These are phyloP conservation scores for Pristionchus entomophagus DNA, from an alignment of 2,888 invertebrate genomes.

Conservation along the genomic window DNA sequence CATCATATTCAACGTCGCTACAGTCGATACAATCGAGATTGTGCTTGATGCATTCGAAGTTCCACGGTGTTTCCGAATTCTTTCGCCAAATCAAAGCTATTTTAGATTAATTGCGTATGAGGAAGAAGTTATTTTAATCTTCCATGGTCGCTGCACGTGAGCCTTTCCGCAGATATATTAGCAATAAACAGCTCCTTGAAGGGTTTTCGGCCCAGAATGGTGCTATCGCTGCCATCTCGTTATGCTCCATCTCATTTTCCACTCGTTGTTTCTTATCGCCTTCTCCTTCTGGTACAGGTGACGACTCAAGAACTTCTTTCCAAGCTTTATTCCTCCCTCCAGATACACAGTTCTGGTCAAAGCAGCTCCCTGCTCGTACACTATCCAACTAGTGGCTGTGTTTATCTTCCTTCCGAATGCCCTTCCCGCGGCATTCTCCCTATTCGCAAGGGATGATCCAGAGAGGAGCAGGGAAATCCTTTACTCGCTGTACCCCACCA, in stretches of 20 bases:
- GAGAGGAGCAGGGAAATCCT: neutral
- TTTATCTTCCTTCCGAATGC: neutral
- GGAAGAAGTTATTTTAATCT: neutral
- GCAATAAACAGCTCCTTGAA: neutral
- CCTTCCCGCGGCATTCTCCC: neutral
- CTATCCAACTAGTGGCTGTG: neutral
- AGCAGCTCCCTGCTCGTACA: neutral
- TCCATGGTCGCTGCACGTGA: neutral
- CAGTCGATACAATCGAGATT: neutral
- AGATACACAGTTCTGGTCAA: neutral
- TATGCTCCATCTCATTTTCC: constrained; percentile 14
- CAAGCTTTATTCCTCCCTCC: neutral
- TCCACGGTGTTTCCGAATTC: neutral
- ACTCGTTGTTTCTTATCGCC: constrained; percentile 1
- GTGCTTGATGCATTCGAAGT: neutral
- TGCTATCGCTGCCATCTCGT: constrained; percentile 6
- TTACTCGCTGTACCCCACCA: neutral
- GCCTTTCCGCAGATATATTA: too few relatives aligned
- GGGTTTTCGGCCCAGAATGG: neutral
- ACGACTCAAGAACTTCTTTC: neutral
- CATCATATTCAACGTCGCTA: neutral
- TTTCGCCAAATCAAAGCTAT: neutral
- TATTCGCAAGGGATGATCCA: neutral
- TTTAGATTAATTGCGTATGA: neutral
- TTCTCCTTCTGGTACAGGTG: constrained; percentile 27